Percentiles rank a stretch among this genome's conserved stretches.
Evolutionary conservation across 2,797 vertebrate species (phyloP).

Genomic region (Mus spretus): DNA sequence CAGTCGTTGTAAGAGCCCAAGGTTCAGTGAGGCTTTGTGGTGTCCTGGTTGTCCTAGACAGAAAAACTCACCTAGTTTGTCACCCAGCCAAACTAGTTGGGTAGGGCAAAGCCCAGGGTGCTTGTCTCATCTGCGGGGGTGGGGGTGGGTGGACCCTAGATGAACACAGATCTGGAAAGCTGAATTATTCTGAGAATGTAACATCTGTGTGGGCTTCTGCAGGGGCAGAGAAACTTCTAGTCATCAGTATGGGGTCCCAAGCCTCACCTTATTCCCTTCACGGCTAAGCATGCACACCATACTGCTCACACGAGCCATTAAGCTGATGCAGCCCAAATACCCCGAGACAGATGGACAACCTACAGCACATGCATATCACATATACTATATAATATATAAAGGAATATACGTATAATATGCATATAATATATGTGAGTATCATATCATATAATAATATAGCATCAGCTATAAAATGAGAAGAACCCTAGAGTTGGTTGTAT

Average conservation of each 20-base stretch:
- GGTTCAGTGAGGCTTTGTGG: neutral
- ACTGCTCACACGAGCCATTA: neutral
- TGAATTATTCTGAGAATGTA: neutral
- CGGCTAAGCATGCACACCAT: neutral
- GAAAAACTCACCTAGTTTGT: neutral
- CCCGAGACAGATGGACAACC: no score
- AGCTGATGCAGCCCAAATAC: neutral
- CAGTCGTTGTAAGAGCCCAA: neutral
- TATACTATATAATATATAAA: neutral
- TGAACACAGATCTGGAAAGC: slow-evolving; percentile 11
- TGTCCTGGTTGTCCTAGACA: neutral
- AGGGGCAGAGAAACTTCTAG: neutral
- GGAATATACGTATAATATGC: neutral
- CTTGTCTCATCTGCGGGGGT: neutral
- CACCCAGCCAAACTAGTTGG: neutral
- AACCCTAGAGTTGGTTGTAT: neutral
- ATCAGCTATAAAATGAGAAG: neutral
- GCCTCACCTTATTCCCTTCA: neutral
- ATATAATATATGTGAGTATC: neutral
- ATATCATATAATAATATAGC: neutral
- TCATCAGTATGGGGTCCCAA: neutral
- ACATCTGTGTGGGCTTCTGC: neutral
- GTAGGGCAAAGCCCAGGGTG: neutral
- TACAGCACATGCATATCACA: neutral
- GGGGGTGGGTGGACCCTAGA: neutral